Conservation (phyloP, 2,888 invertebrate species). For the Belgica antarctica region DNA sequence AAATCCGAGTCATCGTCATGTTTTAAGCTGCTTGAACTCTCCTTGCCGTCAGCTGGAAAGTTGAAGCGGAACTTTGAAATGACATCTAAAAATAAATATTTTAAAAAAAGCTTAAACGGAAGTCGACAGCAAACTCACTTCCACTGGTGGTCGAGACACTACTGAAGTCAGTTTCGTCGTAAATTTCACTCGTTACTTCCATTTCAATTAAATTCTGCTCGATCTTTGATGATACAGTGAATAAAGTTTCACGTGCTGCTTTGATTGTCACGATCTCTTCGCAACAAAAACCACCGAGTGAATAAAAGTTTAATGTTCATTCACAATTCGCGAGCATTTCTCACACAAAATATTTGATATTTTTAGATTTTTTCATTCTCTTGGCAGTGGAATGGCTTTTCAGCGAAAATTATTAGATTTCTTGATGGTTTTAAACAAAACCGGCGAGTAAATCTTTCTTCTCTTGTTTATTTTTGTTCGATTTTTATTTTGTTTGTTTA, state of each 20-base stretch:
- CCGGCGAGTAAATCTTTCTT: too few species aligned
- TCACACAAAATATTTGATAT: constrained; percentile 1
- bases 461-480: too few species aligned
- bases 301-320: background rate
- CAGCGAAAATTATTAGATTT: background rate
- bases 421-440: too few species aligned
- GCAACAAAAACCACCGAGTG: background rate
- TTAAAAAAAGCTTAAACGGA: constrained; percentile 38
- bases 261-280: background rate
- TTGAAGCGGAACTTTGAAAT: constrained; percentile 70
- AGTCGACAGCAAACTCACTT: constrained; percentile 53
- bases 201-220: constrained; percentile 53
- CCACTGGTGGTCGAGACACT: constrained; percentile 57
- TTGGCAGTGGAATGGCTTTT: background rate
- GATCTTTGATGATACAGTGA: too few species aligned
- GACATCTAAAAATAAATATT: constrained; percentile 58
- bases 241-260: too few species aligned
- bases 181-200: constrained; percentile 72
- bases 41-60: constrained; percentile 53
- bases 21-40: background rate
- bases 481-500: too few species aligned
- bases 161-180: constrained; percentile 65
- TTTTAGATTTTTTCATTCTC: background rate
- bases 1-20: constrained; percentile 71
- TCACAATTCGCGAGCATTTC: background rate